A percentile compares a stretch with the other conserved stretches of the same genome.
phyloP scores from a whole-genome alignment of 1,140 invertebrate species.

The Campoletis sonorensis region DNA sequence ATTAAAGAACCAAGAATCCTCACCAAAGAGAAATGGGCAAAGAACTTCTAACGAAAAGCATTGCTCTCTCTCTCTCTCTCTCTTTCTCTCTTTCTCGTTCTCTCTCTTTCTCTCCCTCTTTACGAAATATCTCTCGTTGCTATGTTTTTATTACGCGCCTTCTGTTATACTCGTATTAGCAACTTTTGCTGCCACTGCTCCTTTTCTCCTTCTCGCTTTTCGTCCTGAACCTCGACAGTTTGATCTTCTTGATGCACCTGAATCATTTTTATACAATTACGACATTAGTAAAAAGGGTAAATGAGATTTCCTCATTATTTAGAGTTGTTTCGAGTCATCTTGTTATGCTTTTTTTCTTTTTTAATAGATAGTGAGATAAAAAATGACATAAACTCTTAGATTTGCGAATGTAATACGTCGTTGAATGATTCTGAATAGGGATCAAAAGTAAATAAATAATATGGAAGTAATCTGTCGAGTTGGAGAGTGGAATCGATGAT shows the following conservation, averaged over 20 bases:
- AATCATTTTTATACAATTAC: neutral
- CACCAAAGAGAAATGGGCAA: slow-evolving; percentile 46
- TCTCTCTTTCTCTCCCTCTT: slow-evolving; percentile 19
- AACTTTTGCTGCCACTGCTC: neutral
- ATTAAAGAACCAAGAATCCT: slow-evolving; percentile 68
- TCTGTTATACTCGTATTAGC: neutral
- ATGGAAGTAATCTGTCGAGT: too few relatives aligned
- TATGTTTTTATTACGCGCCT: neutral
- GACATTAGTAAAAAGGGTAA: neutral
- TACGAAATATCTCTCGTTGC: neutral
- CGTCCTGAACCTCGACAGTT: neutral
- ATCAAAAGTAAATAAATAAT: too few relatives aligned
- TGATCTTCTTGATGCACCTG: slow-evolving; percentile 7
- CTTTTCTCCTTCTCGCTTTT: neutral
- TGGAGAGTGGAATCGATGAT: too few relatives aligned
- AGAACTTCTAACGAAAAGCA: slow-evolving; percentile 62
- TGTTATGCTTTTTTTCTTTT: neutral
- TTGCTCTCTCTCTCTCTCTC: too few relatives aligned
- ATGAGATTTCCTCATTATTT: neutral
- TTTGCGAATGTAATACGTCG: too few relatives aligned
- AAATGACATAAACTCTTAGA: too few relatives aligned
- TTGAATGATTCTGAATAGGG: too few relatives aligned
- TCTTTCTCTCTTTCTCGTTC: too few relatives aligned
- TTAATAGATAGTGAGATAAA: too few relatives aligned
- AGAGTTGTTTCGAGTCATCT: neutral